phyloP scores from a whole-genome alignment of 92 coral and sea anemone species.

The Zoanthus sociatus region DNA sequence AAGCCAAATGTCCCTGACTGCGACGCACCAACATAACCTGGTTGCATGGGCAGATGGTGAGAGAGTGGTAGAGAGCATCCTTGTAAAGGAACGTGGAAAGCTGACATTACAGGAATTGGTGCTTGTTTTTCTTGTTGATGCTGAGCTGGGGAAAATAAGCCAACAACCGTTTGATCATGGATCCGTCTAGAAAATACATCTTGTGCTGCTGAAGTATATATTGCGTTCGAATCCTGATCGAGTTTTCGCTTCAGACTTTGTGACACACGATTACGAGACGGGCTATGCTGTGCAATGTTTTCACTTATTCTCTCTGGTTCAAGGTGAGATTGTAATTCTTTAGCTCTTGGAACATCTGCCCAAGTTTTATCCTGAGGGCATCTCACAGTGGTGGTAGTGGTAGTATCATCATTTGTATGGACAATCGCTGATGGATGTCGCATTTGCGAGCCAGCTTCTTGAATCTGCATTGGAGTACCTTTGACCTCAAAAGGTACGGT shows the following conservation, averaged over 20 bases:
- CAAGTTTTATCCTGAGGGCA: background rate
- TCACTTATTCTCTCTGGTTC: background rate
- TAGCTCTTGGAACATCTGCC: background rate
- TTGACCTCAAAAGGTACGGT: background rate
- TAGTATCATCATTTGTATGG: background rate
- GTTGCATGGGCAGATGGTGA: conserved; percentile 6
- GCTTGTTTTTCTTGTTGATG: conserved; percentile 4
- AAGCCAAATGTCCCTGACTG: conserved; percentile 3
- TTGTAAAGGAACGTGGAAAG: conserved; percentile 4
- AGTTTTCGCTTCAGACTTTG: background rate
- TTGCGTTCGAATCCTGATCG: background rate
- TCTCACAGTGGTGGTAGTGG: background rate
- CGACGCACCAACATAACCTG: background rate
- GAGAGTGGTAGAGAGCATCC: conserved; percentile 20
- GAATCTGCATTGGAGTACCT: background rate
- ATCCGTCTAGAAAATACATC: background rate
- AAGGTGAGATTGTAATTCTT: background rate
- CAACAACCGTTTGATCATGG: background rate
- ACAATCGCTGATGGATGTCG: background rate
- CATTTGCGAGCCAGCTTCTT: background rate
- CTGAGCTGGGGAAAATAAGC: background rate
- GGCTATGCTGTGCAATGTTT: background rate
- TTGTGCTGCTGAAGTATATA: background rate
- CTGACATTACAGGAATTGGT: background rate
- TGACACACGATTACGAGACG: background rate